Evolutionary conservation across 2,113 vertebrate genomes (phyloP).

Genomic region (Ailuropoda melanoleuca): DNA sequence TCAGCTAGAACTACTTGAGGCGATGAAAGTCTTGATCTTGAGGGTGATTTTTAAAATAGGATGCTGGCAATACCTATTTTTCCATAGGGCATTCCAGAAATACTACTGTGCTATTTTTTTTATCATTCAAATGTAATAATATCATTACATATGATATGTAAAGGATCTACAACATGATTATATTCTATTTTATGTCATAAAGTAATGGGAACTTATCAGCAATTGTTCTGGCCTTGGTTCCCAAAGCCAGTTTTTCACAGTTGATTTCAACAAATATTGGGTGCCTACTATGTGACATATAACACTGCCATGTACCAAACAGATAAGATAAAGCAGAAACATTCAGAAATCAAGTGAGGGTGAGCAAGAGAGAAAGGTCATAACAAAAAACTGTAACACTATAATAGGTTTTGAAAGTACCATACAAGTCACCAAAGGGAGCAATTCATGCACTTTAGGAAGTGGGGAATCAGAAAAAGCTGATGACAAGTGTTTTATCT

Average conservation of each 20-base stretch:
- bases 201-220: not conserved
- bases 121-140: not conserved
- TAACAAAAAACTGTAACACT: not conserved
- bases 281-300: not conserved
- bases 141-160: not conserved
- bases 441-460: not conserved
- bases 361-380: not conserved
- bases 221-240: not conserved
- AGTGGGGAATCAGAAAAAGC: not conserved
- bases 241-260: not conserved
- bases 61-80: not conserved
- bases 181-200: not conserved
- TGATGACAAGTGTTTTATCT: not conserved
- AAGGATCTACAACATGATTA: not conserved
- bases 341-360: not conserved
- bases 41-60: not conserved
- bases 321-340: not conserved
- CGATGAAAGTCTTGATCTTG: not conserved
- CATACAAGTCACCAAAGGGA: not conserved
- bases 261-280: constrained; percentile 16
- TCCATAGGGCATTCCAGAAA: not conserved
- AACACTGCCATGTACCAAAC: not conserved
- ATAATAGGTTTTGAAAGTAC: not conserved
- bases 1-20: not conserved
- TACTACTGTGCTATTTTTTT: not conserved